These are phyloP conservation scores for Heliangelus exortis DNA, from an alignment of 2,797 vertebrate genomes.

Conservation along the genomic window DNA sequence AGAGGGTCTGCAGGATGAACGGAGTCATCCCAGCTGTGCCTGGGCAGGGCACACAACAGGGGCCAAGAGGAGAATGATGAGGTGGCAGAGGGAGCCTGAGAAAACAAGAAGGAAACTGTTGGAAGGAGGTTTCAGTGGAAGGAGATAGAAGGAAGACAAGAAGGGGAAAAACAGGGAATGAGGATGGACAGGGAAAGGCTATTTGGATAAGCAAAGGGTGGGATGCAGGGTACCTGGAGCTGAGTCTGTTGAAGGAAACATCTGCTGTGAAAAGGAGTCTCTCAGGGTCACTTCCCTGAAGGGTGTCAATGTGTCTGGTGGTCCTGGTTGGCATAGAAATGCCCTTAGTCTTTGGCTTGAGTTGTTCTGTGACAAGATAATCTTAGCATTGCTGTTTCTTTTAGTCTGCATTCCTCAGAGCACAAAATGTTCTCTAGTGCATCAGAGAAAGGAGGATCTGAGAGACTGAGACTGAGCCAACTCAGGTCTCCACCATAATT, in stretches of 20 bases:
- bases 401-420: not conserved
- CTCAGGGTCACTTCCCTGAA: not conserved
- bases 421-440: not conserved
- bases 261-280: not conserved
- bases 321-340: not conserved
- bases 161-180: not conserved
- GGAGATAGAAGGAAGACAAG: not conserved
- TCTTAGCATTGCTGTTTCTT: not conserved
- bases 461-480: not conserved
- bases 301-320: not conserved
- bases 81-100: conserved; percentile 9
- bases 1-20: not conserved
- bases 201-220: not conserved
- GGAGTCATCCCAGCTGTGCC: not conserved
- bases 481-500: not conserved
- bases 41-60: not conserved
- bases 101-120: not conserved
- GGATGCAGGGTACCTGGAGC: not conserved
- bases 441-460: not conserved
- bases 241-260: not conserved
- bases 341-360: not conserved
- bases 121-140: not conserved
- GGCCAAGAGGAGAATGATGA: not conserved
- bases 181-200: not conserved
- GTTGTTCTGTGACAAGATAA: not conserved